A percentile compares a stretch with the other conserved stretches of the same genome.
phyloP scores from a whole-genome alignment of 2,888 invertebrate genomes.

The Calameuta filiformis region DNA sequence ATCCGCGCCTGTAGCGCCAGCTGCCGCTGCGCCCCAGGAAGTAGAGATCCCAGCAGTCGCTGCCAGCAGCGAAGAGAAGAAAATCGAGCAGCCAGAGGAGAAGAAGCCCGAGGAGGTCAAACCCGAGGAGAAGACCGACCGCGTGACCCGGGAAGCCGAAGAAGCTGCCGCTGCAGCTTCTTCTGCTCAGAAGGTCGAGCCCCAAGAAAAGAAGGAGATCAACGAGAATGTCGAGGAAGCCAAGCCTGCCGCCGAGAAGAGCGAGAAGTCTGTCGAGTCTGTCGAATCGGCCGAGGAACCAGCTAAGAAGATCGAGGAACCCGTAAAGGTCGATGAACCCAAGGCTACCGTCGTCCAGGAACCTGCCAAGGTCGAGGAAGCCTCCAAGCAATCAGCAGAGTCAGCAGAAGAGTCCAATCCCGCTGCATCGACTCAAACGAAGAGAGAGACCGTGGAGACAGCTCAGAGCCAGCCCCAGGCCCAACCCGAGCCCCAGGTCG shows the following conservation, averaged over 20 bases:
- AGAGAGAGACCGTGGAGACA: background rate
- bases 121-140: constrained; percentile 52
- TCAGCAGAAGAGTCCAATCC: background rate
- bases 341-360: background rate
- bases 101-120: constrained; percentile 61
- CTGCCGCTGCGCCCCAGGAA: constrained; percentile 1
- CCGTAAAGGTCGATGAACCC: constrained; percentile 4
- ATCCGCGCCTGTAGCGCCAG: constrained; percentile 14
- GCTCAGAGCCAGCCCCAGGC: background rate
- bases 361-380: background rate
- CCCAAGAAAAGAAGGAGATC: constrained; percentile 27
- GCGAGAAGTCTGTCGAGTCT: constrained; percentile 26
- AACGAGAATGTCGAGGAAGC: constrained; percentile 23
- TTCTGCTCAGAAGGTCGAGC: constrained; percentile 12
- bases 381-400: background rate
- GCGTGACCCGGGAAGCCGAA: constrained; percentile 55
- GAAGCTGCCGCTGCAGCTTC: constrained; percentile 36
- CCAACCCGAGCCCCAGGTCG: background rate
- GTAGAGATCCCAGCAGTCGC: constrained; percentile 15
- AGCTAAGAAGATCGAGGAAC: constrained; percentile 13
- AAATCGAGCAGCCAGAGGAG: constrained; percentile 34
- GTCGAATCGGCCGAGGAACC: constrained; percentile 39
- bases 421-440: constrained; percentile 4
- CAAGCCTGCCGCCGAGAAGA: constrained; percentile 22
- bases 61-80: constrained; percentile 30